These are phyloP conservation scores for Tineola bisselliella DNA, from an alignment of 2,888 invertebrate species.

Conservation along the genomic window DNA sequence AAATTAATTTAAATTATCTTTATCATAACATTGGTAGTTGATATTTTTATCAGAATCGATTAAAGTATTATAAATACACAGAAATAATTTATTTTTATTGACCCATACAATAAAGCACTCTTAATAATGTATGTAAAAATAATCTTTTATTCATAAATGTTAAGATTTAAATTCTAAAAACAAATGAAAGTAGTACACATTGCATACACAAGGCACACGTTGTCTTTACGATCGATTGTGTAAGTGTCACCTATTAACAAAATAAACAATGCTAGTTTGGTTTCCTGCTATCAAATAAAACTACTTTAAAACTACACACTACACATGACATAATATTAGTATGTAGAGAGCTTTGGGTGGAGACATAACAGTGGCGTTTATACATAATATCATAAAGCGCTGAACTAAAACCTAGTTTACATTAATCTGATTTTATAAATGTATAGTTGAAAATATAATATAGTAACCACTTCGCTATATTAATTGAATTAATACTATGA, in stretches of 20 bases:
- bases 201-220: neutral
- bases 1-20: neutral
- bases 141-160: neutral
- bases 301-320: neutral
- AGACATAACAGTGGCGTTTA: too few relatives aligned
- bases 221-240: neutral
- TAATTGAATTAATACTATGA: too few relatives aligned
- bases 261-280: neutral
- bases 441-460: too few relatives aligned
- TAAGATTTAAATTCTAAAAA: neutral
- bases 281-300: slow-evolving; percentile 1
- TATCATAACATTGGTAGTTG: neutral
- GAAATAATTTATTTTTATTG: neutral
- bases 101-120: neutral
- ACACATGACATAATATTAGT: neutral
- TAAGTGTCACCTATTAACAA: neutral
- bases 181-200: neutral
- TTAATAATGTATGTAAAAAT: neutral
- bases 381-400: too few relatives aligned
- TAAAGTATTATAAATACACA: too few relatives aligned
- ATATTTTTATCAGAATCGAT: neutral
- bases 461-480: too few relatives aligned
- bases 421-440: too few relatives aligned
- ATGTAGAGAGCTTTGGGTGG: too few relatives aligned
- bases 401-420: too few relatives aligned